Conservation (phyloP, 2,888 invertebrate genomes). For the Eremobia ochroleuca region DNA sequence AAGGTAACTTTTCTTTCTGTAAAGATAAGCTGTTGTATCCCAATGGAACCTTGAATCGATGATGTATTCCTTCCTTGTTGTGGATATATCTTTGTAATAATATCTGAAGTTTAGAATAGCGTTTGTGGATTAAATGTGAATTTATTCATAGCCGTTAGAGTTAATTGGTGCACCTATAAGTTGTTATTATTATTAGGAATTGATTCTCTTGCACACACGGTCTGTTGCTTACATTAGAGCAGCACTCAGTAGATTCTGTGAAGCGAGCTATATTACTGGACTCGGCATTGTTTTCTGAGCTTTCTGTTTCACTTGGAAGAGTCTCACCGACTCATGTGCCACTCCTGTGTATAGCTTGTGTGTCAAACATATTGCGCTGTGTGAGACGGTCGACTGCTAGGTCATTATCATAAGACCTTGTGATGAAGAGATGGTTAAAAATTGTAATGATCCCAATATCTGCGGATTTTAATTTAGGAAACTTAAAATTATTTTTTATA, state of each 20-base stretch:
- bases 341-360: constrained; percentile 62
- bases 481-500: constrained; percentile 84
- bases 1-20: constrained; percentile 82
- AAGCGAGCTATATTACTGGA: constrained; percentile 68
- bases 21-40: constrained; percentile 74
- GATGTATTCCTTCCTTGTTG: constrained; percentile 72
- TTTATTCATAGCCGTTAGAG: constrained; percentile 79
- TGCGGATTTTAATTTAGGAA: constrained; percentile 83
- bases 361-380: constrained; percentile 61
- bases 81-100: constrained; percentile 73
- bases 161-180: constrained; percentile 80
- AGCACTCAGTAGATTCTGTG: constrained; percentile 65
- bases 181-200: constrained; percentile 82
- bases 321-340: constrained; percentile 28
- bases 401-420: constrained; percentile 73
- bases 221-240: constrained; percentile 69
- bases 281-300: constrained; percentile 47
- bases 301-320: constrained; percentile 28
- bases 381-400: constrained; percentile 60
- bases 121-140: constrained; percentile 79
- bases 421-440: constrained; percentile 76
- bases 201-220: constrained; percentile 79
- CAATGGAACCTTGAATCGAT: constrained; percentile 72
- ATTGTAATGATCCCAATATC: constrained; percentile 76
- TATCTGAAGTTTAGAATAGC: constrained; percentile 76